These are phyloP conservation scores for Melitaea cinxia DNA, from an alignment of 1,140 invertebrate species.

Conservation along the genomic window DNA sequence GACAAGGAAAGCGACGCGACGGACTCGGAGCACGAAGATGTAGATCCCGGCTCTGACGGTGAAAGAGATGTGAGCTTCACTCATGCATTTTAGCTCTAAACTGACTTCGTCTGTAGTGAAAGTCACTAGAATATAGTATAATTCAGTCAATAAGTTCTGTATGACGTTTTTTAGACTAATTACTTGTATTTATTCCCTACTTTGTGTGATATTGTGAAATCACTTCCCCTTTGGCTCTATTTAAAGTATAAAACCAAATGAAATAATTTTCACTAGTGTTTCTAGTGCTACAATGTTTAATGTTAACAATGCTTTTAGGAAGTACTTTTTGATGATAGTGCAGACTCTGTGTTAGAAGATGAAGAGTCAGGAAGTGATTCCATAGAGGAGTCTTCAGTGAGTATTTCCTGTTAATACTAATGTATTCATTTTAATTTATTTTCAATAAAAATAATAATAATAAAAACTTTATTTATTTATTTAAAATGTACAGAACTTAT, in stretches of 20 bases:
- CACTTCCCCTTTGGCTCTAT: no score
- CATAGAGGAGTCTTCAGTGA: constrained; percentile 28
- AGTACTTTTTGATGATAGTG: constrained; percentile 63
- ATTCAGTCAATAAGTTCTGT: no score
- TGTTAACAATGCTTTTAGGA: constrained; percentile 44
- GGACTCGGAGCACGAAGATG: constrained; percentile 61
- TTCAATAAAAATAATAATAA: not conserved
- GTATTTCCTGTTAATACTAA: no score
- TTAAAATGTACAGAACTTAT: no score
- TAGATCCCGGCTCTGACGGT: constrained; percentile 47
- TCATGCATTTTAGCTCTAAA: not conserved
- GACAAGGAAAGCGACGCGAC: constrained; percentile 53
- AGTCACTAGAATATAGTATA: no score
- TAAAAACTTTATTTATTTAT: not conserved
- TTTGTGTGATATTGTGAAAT: no score
- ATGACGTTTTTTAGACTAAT: no score
- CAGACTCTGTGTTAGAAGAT: constrained; percentile 60
- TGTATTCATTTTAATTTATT: no score
- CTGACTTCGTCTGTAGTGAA: no score
- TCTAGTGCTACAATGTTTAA: constrained; percentile 12
- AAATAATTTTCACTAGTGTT: no score
- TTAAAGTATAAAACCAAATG: no score
- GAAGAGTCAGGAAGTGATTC: constrained; percentile 35
- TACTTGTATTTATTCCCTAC: no score
- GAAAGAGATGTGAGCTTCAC: constrained; percentile 60